A percentile compares a stretch with the other conserved stretches of the same genome.
phyloP scores from a whole-genome alignment of 2,113 vertebrate genomes.

The Gambusia affinis region DNA sequence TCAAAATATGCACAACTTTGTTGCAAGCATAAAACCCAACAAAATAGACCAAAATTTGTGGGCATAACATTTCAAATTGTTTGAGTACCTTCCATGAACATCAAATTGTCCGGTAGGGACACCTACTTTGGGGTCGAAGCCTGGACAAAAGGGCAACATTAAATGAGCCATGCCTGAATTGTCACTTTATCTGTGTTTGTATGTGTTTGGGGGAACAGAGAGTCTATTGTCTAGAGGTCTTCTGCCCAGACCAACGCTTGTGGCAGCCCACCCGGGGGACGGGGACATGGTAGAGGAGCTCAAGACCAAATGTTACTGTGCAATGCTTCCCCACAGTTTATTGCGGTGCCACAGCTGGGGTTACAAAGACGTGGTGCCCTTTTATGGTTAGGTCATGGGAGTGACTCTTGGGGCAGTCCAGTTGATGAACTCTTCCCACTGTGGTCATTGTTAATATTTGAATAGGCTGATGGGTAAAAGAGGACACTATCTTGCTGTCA shows the following conservation, averaged over 20 bases:
- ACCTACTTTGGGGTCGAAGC: conserved; percentile 41
- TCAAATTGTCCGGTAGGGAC: conserved; percentile 26
- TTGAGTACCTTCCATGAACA: not conserved
- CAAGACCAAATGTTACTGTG: conserved; percentile 12
- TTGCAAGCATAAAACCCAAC: not conserved
- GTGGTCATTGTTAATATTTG: conserved; percentile 17
- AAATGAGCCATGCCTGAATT: conserved; percentile 63
- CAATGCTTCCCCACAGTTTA: conserved; percentile 1
- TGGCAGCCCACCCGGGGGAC: conserved; percentile 7
- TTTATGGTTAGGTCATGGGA: conserved; percentile 6
- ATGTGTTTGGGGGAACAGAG: conserved; percentile 19
- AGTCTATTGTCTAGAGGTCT: conserved; percentile 60
- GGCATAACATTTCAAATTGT: not conserved
- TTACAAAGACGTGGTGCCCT: conserved; percentile 7
- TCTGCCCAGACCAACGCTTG: conserved; percentile 17
- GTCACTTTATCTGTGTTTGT: conserved; percentile 23
- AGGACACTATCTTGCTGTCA: not conserved
- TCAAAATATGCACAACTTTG: no score
- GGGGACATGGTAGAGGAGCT: not conserved
- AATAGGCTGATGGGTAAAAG: conserved; percentile 24
- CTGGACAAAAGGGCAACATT: conserved; percentile 32
- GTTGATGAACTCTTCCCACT: conserved; percentile 11
- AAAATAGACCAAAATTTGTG: not conserved
- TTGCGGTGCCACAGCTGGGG: not conserved
- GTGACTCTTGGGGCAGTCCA: not conserved